Evolutionary conservation across 2,113 vertebrate species (phyloP), one percentile per base, ranked within the genome.

Genomic region (Gobio gobio): DNA sequence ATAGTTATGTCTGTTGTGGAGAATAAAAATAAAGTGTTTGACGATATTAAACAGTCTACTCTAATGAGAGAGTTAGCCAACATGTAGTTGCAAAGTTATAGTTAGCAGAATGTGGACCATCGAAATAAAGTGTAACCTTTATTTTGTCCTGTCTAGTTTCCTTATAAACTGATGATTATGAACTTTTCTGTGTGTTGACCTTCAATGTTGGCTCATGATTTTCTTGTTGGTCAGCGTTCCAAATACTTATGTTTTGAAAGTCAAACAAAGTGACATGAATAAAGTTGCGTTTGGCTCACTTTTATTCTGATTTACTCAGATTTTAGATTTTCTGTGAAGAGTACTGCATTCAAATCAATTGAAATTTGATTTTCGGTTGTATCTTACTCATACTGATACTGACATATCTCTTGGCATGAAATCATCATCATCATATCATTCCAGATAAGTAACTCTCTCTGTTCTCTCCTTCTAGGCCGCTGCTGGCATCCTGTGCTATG

Each of bases 401-500:
- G 13, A 16, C 12, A 47, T 24, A 51, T 51, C 49, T 76, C 74
- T 29, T 33, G 9, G 10, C 26, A 36, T 77, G 5, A 22, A 78
- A 58, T 29, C 3, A 18, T 40, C 7, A 18, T 40, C 12, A 84
- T 16, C 22, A 36, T 54, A 7, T 24, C 22, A 14, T 22, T n/a
- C 63, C 47, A 45, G 61, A 14, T 49, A 20, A n/a, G 45, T 72
- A 20, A 78, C 22, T 47, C 36, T 86, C 29, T 58, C 4, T 86
- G n/a, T 84, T 3, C 14, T 90, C 22, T 83, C 76, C 1, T 47
- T 88, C 4, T 51, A 99, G 98, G 98, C 98, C 36, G 98, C 97
- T 49, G 98, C 97, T 56, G 98, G 98, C 63, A 99, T 99, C 73
- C 90, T 99, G 82, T 99, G 98, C 93, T 99, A 99, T 3, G 97